A percentile compares a stretch with the other conserved stretches of the same genome.
Evolutionary conservation across 2,888 invertebrate species (phyloP).

Genomic region (Fissipunctia ypsillon): DNA sequence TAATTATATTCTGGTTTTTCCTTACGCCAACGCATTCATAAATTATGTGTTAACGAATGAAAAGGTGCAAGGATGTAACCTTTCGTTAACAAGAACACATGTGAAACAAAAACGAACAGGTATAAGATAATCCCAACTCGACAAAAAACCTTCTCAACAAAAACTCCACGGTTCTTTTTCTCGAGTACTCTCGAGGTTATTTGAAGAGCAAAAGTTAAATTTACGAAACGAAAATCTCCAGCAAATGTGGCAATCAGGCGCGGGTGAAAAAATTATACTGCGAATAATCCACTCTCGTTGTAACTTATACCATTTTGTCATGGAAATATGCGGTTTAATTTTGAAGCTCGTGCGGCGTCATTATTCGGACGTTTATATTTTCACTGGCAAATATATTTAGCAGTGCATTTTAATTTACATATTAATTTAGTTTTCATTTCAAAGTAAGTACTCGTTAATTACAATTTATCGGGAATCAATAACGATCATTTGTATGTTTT

Average conservation of each 20-base stretch:
- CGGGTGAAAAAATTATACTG: conserved; percentile 33
- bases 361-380: conserved; percentile 28
- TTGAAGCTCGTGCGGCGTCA: not conserved
- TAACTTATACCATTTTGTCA: conserved; percentile 30
- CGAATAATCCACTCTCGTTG: conserved; percentile 20
- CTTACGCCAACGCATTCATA: not conserved
- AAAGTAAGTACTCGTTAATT: conserved; percentile 15
- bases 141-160: not conserved
- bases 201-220: conserved; percentile 48
- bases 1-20: not conserved
- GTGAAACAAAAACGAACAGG: conserved; percentile 3
- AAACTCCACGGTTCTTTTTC: conserved; percentile 27
- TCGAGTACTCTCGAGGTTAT: conserved; percentile 25
- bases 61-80: not conserved
- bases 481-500: not conserved
- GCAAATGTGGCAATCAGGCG: conserved; percentile 41
- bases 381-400: not conserved
- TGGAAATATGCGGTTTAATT: conserved; percentile 46
- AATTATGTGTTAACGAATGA: not conserved
- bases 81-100: not conserved
- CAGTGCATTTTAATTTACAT: conserved; percentile 22
- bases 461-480: conserved; percentile 12
- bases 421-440: conserved; percentile 24
- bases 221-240: conserved; percentile 39
- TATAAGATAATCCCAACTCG: not conserved